Evolutionary conservation across 2,888 invertebrate genomes (phyloP).

Genomic region (Drosophila austrosaltans): DNA sequence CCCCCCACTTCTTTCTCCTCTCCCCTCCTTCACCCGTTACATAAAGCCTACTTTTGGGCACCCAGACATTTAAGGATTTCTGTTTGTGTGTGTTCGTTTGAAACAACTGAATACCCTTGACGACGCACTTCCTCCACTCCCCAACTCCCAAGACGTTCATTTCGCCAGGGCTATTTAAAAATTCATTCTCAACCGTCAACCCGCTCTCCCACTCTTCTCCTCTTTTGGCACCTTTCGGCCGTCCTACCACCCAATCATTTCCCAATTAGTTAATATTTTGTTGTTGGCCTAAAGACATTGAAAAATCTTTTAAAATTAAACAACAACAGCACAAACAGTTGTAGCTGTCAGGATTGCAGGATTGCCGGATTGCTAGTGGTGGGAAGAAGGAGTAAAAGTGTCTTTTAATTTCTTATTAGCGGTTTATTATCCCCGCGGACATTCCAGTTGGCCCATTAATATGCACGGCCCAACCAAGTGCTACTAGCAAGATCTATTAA

Average conservation of each 20-base stretch:
- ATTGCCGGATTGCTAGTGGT: neutral
- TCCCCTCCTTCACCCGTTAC: conserved; percentile 24
- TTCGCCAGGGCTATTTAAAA: conserved; percentile 53
- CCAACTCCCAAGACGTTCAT: conserved; percentile 60
- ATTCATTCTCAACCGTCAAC: conserved; percentile 55
- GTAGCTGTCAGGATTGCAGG: conserved; percentile 51
- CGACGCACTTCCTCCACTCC: conserved; percentile 1
- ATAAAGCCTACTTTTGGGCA: conserved; percentile 25
- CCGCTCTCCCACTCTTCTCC: conserved; percentile 21
- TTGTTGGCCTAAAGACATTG: conserved; percentile 27
- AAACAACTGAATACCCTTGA: conserved; percentile 4
- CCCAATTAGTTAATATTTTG: conserved; percentile 75
- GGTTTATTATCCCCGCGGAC: conserved; percentile 76
- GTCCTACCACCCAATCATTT: conserved; percentile 61
- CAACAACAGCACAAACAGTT: conserved; percentile 51
- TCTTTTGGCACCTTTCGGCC: conserved; percentile 41
- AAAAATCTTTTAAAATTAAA: conserved; percentile 64
- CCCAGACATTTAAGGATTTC: conserved; percentile 18
- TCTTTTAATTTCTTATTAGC: conserved; percentile 79
- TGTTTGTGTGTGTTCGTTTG: neutral
- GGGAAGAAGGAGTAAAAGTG: conserved; percentile 49
- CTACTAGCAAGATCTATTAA: conserved; percentile 59
- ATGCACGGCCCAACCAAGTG: conserved; percentile 60
- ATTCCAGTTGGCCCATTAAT: conserved; percentile 65
- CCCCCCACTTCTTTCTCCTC: too few relatives aligned